Evolutionary conservation across 2,113 vertebrate species (phyloP), one percentile per base, ranked within the genome.

Genomic region (Rissa tridactyla): DNA sequence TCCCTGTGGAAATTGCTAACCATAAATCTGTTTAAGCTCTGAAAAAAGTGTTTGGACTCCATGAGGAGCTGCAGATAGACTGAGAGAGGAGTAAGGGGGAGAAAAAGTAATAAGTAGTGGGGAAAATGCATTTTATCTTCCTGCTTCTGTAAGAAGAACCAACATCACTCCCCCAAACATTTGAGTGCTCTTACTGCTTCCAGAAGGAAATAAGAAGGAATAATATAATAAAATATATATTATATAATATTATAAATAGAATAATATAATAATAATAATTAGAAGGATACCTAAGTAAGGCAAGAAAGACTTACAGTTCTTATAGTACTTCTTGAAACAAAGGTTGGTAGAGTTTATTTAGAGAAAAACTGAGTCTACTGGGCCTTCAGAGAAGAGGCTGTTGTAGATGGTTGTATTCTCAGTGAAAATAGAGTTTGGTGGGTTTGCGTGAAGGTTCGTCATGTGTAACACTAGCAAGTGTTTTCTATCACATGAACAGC

Each of bases 11-110:
- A 96, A 82, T 65, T 80, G 38, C 42, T 92, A 82, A 34, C 66
- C 15, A 16, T 94, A 82, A 88, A 86, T 94, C 84, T 91, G 42
- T 62, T 91, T 82, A 90, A 96, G 78, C 66, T n/a, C 42, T 91
- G 81, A 61, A 62, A 77, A 76, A 87, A 82, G 62, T 54, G 30
- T 87, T 91, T 85, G 70, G 70, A 73, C 75, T 91, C 29, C 51
- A 60, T 51, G 46, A 92, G 55, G 51, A 91, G 38, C 58, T 90
- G 84, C 46, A 66, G 75, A 65, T 65, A 82, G 72, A 76, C 90
- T 61, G 65, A 69, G 26, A 65, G 71, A 71, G 68, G 58, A 94
- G 29, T 40, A 82, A 60, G 16, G 30, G 26, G 16, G 19, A 71
- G n/a, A 47, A 91, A 49, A 75, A 65, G 23, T 64, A 75, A 54